Conservation (phyloP, 2,113 vertebrate genomes). For the Xenopus borealis region DNA sequence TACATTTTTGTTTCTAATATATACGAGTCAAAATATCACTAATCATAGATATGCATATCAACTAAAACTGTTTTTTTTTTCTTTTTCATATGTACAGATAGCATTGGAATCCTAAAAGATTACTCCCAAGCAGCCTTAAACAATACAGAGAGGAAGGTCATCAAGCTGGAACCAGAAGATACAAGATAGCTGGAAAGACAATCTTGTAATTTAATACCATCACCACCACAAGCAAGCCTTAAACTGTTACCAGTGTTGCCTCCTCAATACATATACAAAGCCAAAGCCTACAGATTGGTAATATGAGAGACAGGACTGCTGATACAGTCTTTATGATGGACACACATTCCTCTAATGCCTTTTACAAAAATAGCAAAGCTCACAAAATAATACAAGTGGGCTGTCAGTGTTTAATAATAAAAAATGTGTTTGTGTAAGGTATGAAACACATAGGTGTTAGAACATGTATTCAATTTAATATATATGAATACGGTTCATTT, state of each 20-base stretch:
- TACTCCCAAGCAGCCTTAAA: conserved; percentile 78
- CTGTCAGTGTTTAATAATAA: conserved; percentile 81
- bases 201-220: conserved; percentile 60
- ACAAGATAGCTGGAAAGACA: conserved; percentile 89
- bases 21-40: too few relatives aligned
- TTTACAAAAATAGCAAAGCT: conserved; percentile 59
- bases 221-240: conserved; percentile 84
- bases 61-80: background rate
- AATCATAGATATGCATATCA: too few relatives aligned
- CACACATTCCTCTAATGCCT: conserved; percentile 64
- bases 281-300: conserved; percentile 77
- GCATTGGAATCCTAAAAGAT: conserved; percentile 80
- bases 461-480: conserved; percentile 64
- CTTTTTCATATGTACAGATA: conserved; percentile 66
- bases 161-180: conserved; percentile 95
- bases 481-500: conserved; percentile 70
- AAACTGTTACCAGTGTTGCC: conserved; percentile 90
- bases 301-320: conserved; percentile 50
- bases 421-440: conserved; percentile 73
- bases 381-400: conserved; percentile 70
- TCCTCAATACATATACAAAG: conserved; percentile 78
- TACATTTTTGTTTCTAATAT: too few relatives aligned
- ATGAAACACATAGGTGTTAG: conserved; percentile 67
- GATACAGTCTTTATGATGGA: conserved; percentile 58
- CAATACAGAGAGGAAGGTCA: conserved; percentile 81